Conservation (phyloP, 1,140 invertebrate genomes). For the Brachionus angularis region DNA sequence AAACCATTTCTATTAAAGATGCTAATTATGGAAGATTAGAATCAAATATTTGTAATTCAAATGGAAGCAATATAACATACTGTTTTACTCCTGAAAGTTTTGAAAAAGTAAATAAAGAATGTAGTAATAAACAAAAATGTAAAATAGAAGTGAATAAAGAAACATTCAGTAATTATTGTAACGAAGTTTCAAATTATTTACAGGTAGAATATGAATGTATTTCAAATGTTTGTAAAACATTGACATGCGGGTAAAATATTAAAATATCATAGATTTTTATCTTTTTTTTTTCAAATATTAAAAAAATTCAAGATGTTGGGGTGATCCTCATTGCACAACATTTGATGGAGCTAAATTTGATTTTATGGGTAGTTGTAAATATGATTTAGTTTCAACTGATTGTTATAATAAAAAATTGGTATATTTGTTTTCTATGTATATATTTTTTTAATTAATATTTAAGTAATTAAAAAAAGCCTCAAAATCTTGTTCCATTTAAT, state of each 20-base stretch:
- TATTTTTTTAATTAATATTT: background rate
- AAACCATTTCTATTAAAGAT: no score
- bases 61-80: no score
- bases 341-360: slow-evolving; percentile 15
- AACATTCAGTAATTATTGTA: background rate
- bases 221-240: slow-evolving; percentile 14
- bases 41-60: no score
- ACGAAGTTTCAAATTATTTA: background rate
- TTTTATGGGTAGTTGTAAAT: slow-evolving; percentile 38
- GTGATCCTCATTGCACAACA: slow-evolving; percentile 35
- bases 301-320: slow-evolving; percentile 17
- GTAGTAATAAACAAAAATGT: background rate
- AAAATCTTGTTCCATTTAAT: slow-evolving; percentile 24
- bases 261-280: background rate
- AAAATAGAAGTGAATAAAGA: background rate
- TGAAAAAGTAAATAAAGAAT: background rate
- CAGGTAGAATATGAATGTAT: background rate
- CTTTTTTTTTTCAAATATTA: background rate
- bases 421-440: background rate
- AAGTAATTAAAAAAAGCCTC: background rate
- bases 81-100: no score
- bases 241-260: slow-evolving; percentile 27
- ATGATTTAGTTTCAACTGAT: slow-evolving; percentile 37
- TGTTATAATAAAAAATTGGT: slow-evolving; percentile 12
- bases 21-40: no score